These are phyloP conservation scores for Furnarius figulus DNA, from an alignment of 2,113 vertebrate genomes.

Conservation along the genomic window DNA sequence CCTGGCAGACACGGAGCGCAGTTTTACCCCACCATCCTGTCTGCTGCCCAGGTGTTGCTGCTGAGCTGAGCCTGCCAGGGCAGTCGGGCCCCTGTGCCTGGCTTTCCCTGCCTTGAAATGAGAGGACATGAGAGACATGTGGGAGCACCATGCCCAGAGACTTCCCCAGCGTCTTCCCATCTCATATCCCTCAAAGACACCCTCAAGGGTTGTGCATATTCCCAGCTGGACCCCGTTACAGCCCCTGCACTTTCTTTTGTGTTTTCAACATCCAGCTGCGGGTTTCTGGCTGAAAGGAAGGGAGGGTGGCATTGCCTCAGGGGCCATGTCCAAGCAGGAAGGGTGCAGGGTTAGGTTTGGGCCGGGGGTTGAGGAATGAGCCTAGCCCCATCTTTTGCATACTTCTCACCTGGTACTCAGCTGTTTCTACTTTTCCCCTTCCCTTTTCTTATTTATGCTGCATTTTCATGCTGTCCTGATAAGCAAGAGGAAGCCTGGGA, in stretches of 20 bases:
- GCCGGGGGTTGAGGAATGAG: background rate
- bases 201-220: background rate
- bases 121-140: accelerated
- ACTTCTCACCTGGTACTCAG: background rate
- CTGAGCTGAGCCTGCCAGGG: accelerated
- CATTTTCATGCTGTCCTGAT: background rate
- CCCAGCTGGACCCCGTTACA: background rate
- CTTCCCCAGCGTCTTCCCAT: background rate
- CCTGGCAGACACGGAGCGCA: accelerated
- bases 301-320: background rate
- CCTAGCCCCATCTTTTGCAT: background rate
- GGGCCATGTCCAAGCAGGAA: accelerated
- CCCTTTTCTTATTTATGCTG: background rate
- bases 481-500: background rate
- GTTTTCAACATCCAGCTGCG: background rate
- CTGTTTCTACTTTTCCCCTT: background rate
- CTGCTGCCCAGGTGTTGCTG: background rate
- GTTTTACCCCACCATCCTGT: accelerated
- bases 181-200: accelerated
- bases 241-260: background rate
- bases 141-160: accelerated
- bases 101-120: background rate
- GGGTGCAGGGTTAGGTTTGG: background rate
- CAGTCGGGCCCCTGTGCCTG: accelerated
- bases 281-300: background rate